A percentile compares a stretch with the other conserved stretches of the same genome.
These are phyloP conservation scores for Sebastes cheni DNA, from an alignment of 2,797 vertebrate genomes.

Conservation along the genomic window DNA sequence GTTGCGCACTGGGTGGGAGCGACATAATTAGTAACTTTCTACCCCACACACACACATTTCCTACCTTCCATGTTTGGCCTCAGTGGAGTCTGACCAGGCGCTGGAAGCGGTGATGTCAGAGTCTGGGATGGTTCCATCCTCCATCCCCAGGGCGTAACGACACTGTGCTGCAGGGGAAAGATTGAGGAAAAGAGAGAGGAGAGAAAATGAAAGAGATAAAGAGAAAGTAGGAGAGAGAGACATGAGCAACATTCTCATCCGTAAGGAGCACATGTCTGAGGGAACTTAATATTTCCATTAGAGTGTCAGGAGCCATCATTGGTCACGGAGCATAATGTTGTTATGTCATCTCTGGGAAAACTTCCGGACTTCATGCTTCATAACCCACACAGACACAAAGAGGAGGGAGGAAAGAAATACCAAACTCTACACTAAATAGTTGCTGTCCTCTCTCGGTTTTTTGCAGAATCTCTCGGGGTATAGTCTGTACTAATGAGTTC, in stretches of 20 bases:
- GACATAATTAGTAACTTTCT: neutral
- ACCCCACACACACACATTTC: neutral
- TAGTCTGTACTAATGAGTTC: constrained; percentile 15
- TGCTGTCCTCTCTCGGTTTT: constrained; percentile 26
- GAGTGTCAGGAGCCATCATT: constrained; percentile 50
- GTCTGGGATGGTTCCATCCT: constrained; percentile 92
- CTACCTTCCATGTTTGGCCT: constrained; percentile 93
- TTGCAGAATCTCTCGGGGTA: neutral
- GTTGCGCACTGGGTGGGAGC: neutral
- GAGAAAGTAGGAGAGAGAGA: constrained; percentile 13
- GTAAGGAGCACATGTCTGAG: constrained; percentile 33
- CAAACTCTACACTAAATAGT: neutral
- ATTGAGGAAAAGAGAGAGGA: constrained; percentile 13
- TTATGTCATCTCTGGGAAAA: constrained; percentile 72
- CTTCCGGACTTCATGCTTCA: constrained; percentile 56
- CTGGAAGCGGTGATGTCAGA: constrained; percentile 92
- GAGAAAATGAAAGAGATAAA: neutral
- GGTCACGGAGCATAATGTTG: constrained; percentile 56
- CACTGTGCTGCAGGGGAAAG: constrained; percentile 83
- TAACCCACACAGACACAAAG: constrained; percentile 25
- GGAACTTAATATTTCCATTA: constrained; percentile 67
- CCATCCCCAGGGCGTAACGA: constrained; percentile 94
- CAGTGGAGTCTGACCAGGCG: constrained; percentile 94
- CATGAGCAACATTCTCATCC: constrained; percentile 47
- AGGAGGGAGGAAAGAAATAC: neutral